phyloP scores from a whole-genome alignment of 92 coral and sea anemone genomes.

The Metridium senile region DNA sequence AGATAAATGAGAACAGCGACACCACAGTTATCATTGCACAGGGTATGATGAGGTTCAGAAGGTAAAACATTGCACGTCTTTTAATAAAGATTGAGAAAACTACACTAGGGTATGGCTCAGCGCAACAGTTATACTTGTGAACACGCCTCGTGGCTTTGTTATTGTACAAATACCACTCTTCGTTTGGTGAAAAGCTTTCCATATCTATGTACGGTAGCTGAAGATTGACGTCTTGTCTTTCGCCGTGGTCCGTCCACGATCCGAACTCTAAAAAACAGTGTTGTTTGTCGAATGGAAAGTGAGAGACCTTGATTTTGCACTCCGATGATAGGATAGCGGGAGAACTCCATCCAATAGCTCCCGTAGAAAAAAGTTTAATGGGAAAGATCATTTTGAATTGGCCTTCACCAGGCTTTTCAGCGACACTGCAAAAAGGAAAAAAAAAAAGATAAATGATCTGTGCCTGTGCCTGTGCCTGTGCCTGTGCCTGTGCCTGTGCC shows the following conservation, averaged over 20 bases:
- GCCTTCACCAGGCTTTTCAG: slow-evolving; percentile 28
- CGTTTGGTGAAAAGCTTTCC: slow-evolving; percentile 32
- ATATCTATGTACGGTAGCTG: slow-evolving; percentile 23
- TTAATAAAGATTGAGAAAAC: slow-evolving; percentile 37
- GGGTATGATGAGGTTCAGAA: slow-evolving; percentile 47
- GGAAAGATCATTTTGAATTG: slow-evolving; percentile 33
- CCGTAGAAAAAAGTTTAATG: slow-evolving; percentile 41
- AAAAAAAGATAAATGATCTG: background rate
- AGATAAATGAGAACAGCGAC: slow-evolving; percentile 52
- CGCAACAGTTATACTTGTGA: slow-evolving; percentile 46
- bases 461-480: background rate
- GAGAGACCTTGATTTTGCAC: slow-evolving; percentile 58
- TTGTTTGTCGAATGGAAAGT: slow-evolving; percentile 73
- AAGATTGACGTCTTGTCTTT: slow-evolving; percentile 44
- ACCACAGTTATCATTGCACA: slow-evolving; percentile 40
- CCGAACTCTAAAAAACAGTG: slow-evolving; percentile 60
- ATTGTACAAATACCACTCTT: slow-evolving; percentile 51
- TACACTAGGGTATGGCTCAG: slow-evolving; percentile 47
- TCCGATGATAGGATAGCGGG: slow-evolving; percentile 55
- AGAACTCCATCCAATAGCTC: slow-evolving; percentile 48
- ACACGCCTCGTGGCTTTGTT: slow-evolving; percentile 26
- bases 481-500: background rate
- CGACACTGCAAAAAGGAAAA: slow-evolving; percentile 18
- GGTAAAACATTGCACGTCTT: slow-evolving; percentile 50
- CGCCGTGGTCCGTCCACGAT: slow-evolving; percentile 65